These are phyloP conservation scores for Chelonus insularis DNA, from an alignment of 1,140 invertebrate genomes.

Conservation along the genomic window DNA sequence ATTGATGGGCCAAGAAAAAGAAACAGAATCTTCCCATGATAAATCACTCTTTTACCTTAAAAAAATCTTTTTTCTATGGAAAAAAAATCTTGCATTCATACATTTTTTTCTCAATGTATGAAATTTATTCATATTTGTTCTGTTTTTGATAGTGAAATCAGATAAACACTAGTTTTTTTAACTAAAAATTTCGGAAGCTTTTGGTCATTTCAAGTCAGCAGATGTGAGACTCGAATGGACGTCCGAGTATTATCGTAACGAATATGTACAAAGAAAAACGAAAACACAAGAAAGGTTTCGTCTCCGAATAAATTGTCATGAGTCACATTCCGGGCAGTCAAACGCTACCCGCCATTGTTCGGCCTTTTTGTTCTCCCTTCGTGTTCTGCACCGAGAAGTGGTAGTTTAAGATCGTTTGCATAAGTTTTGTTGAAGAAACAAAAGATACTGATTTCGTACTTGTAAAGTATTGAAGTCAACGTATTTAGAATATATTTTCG, in stretches of 20 bases:
- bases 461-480: too few species aligned
- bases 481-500: too few species aligned
- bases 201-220: constrained; percentile 20
- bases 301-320: constrained; percentile 52
- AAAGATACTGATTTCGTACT: background rate
- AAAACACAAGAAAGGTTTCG: constrained; percentile 28
- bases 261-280: background rate
- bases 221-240: constrained; percentile 13
- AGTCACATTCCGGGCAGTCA: constrained; percentile 52
- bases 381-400: background rate
- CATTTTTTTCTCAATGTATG: too few species aligned
- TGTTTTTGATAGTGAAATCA: too few species aligned
- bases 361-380: constrained; percentile 37
- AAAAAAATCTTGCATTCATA: too few species aligned
- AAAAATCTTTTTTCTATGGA: too few species aligned
- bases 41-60: too few species aligned
- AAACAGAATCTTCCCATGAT: too few species aligned
- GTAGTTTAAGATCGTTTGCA: constrained; percentile 46
- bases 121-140: too few species aligned
- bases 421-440: constrained; percentile 37
- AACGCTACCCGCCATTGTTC: constrained; percentile 53
- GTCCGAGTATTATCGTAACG: background rate
- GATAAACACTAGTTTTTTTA: too few species aligned
- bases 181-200: constrained; percentile 17
- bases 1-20: too few species aligned